Conservation (phyloP, 2,888 invertebrate species). For the Polydrusus cervinus region DNA sequence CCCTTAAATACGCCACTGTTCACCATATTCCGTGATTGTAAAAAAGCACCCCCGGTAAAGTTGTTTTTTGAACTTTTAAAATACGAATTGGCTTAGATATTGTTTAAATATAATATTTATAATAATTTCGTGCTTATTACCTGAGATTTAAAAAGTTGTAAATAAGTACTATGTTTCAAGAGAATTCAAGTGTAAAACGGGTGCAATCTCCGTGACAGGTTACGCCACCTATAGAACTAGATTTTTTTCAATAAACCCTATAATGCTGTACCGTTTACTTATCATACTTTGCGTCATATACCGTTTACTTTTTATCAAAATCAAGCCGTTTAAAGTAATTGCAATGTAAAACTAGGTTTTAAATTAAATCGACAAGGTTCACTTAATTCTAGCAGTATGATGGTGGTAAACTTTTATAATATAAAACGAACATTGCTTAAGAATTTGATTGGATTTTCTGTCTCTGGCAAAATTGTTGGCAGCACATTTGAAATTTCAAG, state of each 20-base stretch:
- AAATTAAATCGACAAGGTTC: conserved; percentile 9
- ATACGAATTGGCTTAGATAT: no score
- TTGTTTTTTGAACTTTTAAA: no score
- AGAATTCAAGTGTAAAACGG: conserved; percentile 5
- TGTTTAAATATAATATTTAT: background rate
- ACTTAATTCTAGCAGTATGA: background rate
- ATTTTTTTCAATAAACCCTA: background rate
- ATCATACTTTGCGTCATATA: background rate
- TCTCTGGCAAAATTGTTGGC: no score
- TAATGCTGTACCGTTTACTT: conserved; percentile 2
- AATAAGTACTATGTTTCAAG: conserved; percentile 8
- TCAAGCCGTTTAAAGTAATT: background rate
- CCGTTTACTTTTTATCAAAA: conserved; percentile 1
- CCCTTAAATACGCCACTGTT: no score
- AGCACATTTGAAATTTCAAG: no score
- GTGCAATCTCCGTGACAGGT: conserved; percentile 1
- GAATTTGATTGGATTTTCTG: no score
- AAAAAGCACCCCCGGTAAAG: no score
- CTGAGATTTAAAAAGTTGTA: background rate
- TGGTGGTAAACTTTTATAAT: background rate
- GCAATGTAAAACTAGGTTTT: background rate
- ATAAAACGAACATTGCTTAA: background rate
- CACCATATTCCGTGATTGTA: no score
- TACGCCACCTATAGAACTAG: background rate
- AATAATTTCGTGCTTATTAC: conserved; percentile 2